Evolutionary conservation across 2,113 vertebrate genomes (phyloP).

Genomic region (Ailuropoda melanoleuca): DNA sequence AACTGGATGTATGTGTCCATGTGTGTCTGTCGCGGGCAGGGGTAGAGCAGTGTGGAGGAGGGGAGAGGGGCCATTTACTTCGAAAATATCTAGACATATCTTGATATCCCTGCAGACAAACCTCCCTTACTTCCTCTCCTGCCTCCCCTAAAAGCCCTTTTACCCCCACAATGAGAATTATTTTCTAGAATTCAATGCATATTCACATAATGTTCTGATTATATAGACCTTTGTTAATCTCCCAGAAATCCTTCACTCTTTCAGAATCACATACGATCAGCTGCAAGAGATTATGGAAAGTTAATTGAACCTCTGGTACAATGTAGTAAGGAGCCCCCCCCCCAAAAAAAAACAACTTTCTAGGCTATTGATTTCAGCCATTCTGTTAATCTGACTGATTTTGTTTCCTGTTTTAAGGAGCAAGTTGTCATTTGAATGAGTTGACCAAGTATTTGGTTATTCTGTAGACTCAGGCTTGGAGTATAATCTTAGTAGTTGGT

Average conservation of each 20-base stretch:
- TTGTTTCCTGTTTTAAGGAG: not conserved
- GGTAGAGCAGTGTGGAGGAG: accelerated
- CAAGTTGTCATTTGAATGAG: not conserved
- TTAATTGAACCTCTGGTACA: not conserved
- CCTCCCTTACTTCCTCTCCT: not conserved
- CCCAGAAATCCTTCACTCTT: not conserved
- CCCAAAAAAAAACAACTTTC: not conserved
- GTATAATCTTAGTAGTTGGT: not conserved
- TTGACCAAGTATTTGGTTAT: not conserved
- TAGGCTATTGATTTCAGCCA: not conserved
- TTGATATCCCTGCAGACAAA: not conserved
- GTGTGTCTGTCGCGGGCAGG: accelerated
- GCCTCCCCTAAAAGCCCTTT: not conserved
- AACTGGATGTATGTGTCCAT: not conserved
- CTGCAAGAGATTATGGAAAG: not conserved
- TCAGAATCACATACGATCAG: not conserved
- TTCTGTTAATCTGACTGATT: not conserved
- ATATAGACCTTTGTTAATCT: not conserved
- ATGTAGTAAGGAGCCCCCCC: not conserved
- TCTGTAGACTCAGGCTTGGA: not conserved
- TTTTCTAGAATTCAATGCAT: not conserved
- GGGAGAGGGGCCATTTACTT: not conserved
- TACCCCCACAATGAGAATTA: not conserved
- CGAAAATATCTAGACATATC: not conserved
- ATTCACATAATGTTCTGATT: not conserved